Percentiles rank a stretch among this genome's conserved stretches.
phyloP scores from a whole-genome alignment of 2,888 invertebrate species.

The Eristalinus aeneus region DNA sequence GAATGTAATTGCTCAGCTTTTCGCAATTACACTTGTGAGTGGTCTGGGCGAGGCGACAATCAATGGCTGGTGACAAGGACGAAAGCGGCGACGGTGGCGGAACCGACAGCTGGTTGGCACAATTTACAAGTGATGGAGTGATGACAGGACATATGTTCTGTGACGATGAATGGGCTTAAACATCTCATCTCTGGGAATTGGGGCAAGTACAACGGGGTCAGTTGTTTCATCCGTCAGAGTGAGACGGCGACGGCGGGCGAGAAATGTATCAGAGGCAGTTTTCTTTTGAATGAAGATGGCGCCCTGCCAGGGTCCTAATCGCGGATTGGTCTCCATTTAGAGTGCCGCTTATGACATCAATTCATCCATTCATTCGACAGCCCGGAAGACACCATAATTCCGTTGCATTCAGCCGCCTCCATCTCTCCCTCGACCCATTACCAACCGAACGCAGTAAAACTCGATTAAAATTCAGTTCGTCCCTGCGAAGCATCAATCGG shows the following conservation, averaged over 20 bases:
- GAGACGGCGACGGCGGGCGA: background rate
- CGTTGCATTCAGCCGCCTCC: background rate
- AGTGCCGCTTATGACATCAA: background rate
- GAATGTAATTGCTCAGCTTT: constrained; percentile 5
- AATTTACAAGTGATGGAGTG: background rate
- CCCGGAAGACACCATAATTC: background rate
- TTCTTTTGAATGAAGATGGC: background rate
- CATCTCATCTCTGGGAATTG: background rate
- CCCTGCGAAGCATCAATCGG: constrained; percentile 13
- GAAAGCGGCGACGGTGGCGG: background rate
- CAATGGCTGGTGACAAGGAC: constrained; percentile 12
- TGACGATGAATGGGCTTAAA: background rate
- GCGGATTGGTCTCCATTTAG: background rate
- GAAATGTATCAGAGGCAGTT: background rate
- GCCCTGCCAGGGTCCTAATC: background rate
- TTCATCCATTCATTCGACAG: no score
- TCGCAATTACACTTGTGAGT: background rate
- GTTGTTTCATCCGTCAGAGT: background rate
- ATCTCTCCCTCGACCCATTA: no score
- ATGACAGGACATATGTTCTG: background rate
- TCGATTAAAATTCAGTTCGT: constrained; percentile 54
- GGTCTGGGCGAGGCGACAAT: constrained; percentile 1
- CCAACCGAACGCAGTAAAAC: constrained; percentile 19
- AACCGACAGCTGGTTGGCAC: background rate
- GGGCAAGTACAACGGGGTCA: background rate